Percentiles rank a stretch among this genome's conserved stretches.
Conservation (phyloP, 2,113 vertebrate species). For the Epinephelus moara region DNA sequence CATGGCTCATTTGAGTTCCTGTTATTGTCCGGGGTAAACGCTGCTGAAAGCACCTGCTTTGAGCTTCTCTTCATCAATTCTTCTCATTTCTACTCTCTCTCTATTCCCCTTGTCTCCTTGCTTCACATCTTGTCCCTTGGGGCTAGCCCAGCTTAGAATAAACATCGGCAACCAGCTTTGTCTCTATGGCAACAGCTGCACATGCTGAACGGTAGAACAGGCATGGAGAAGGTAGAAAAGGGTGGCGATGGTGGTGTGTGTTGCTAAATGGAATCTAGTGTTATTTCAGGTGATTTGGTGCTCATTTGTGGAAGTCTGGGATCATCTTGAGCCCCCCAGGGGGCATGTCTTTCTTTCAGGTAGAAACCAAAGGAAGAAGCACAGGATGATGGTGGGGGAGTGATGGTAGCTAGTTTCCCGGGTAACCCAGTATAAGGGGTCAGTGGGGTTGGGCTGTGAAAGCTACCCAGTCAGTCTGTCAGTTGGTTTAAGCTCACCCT, state of each 20-base stretch:
- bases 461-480: conserved; percentile 53
- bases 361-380: conserved; percentile 2
- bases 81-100: conserved; percentile 45
- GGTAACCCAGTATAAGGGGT: conserved; percentile 39
- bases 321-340: background rate
- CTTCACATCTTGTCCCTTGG: conserved; percentile 69
- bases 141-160: conserved; percentile 80
- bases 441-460: conserved; percentile 56
- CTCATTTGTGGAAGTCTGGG: background rate
- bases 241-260: conserved; percentile 6
- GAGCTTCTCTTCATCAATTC: conserved; percentile 1
- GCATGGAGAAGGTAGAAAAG: conserved; percentile 15
- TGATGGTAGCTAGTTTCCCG: background rate
- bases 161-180: conserved; percentile 76
- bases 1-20: conserved; percentile 6
- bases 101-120: conserved; percentile 45
- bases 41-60: conserved; percentile 15
- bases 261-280: conserved; percentile 11
- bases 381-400: background rate
- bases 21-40: background rate
- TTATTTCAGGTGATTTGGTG: conserved; percentile 21
- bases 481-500: conserved; percentile 50
- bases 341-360: background rate
- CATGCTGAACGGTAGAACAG: conserved; percentile 49
- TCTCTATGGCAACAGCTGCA: conserved; percentile 82